These are phyloP conservation scores for Zootoca vivipara DNA, from an alignment of 2,113 vertebrate genomes.

Conservation along the genomic window DNA sequence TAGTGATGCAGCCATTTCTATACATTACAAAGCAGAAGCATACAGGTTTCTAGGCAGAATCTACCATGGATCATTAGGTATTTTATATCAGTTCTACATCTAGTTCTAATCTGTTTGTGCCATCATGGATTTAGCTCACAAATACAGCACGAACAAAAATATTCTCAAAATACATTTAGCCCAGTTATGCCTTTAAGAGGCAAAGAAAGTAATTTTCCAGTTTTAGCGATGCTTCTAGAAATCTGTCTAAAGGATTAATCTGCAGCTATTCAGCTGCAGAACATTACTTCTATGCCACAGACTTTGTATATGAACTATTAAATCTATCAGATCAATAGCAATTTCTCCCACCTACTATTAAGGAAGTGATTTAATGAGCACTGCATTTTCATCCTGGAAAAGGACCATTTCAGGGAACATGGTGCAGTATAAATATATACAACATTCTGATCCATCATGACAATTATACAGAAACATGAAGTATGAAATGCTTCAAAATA, in stretches of 20 bases:
- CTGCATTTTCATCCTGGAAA: slow-evolving; percentile 57
- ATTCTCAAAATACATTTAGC: slow-evolving; percentile 64
- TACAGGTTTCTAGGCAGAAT: slow-evolving; percentile 40
- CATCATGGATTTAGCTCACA: slow-evolving; percentile 58
- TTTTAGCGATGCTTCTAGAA: slow-evolving; percentile 74
- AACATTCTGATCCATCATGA: slow-evolving; percentile 28
- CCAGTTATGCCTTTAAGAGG: slow-evolving; percentile 66
- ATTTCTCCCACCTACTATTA: slow-evolving; percentile 67
- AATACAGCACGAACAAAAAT: slow-evolving; percentile 60
- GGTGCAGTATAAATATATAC: slow-evolving; percentile 46
- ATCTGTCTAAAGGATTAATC: slow-evolving; percentile 69
- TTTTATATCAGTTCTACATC: slow-evolving; percentile 55
- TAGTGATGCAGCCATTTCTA: slow-evolving; percentile 44
- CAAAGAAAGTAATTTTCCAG: slow-evolving; percentile 68
- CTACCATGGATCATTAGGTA: slow-evolving; percentile 42
- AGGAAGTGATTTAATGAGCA: slow-evolving; percentile 62
- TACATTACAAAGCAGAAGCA: slow-evolving; percentile 32
- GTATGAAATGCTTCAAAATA: slow-evolving; percentile 39
- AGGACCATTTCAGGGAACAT: slow-evolving; percentile 56
- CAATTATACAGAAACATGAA: slow-evolving; percentile 44
- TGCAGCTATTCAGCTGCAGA: slow-evolving; percentile 69
- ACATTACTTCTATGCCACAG: slow-evolving; percentile 71
- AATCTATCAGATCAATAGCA: slow-evolving; percentile 70
- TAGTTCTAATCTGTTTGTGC: slow-evolving; percentile 58
- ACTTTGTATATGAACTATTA: slow-evolving; percentile 69